These are phyloP conservation scores for Sialis fuliginosa DNA, from an alignment of 2,888 invertebrate species.

Conservation along the genomic window DNA sequence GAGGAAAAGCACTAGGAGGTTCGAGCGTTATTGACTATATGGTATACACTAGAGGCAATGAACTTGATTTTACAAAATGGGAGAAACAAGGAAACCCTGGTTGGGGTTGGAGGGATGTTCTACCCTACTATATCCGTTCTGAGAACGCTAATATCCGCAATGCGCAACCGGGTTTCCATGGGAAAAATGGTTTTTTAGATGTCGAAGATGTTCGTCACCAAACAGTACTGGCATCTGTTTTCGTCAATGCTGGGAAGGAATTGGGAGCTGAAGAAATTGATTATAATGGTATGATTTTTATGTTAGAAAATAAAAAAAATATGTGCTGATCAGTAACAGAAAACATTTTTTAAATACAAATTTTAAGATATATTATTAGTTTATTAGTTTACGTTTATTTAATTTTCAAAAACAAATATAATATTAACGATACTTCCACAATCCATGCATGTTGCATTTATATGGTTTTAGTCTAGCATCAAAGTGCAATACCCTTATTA, in stretches of 20 bases:
- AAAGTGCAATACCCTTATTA: too few relatives aligned
- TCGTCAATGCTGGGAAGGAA: conserved; percentile 22
- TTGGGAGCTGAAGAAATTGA: conserved; percentile 26
- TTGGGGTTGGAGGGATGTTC: conserved; percentile 35
- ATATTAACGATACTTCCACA: too few relatives aligned
- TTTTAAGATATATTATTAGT: too few relatives aligned
- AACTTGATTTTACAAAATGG: conserved; percentile 48
- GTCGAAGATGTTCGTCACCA: conserved; percentile 36
- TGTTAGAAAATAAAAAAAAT: too few relatives aligned
- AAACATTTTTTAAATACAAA: too few relatives aligned
- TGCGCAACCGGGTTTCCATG: conserved; percentile 32
- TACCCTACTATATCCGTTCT: conserved; percentile 36
- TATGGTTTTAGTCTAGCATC: too few relatives aligned
- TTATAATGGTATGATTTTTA: conserved; percentile 18
- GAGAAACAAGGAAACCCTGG: conserved; percentile 49
- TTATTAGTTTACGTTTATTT: too few relatives aligned
- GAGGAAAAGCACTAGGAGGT: conserved; percentile 40
- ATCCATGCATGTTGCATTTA: too few relatives aligned
- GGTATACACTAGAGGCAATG: conserved; percentile 59
- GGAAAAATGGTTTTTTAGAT: conserved; percentile 38
- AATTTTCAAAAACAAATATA: too few relatives aligned
- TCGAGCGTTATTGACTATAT: conserved; percentile 42
- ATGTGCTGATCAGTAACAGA: too few relatives aligned
- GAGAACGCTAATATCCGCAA: conserved; percentile 29
- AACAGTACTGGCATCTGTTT: conserved; percentile 23